A percentile compares a stretch with the other conserved stretches of the same genome.
Conservation (phyloP, 2,888 invertebrate genomes). For the Microctonus aethiopoides region DNA sequence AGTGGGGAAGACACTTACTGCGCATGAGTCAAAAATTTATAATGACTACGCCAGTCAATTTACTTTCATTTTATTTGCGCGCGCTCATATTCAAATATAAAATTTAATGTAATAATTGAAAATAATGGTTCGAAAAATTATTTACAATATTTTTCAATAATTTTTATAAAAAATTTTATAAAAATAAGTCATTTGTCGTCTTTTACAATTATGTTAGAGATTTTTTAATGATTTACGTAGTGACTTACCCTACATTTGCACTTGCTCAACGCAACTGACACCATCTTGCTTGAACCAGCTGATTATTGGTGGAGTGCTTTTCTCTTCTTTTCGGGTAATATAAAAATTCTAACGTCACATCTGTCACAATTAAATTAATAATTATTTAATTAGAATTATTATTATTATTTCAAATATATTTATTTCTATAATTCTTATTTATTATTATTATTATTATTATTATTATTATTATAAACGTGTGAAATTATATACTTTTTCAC, state of each 20-base stretch:
- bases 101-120: neutral
- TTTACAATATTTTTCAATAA: neutral
- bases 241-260: neutral
- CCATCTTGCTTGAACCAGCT: constrained; percentile 15
- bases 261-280: neutral
- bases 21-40: neutral
- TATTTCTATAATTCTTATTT: neutral
- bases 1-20: constrained; percentile 38
- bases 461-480: neutral
- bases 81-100: neutral
- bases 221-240: neutral
- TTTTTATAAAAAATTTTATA: too few relatives aligned
- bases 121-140: neutral
- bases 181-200: too few relatives aligned
- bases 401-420: neutral
- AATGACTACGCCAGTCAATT: neutral
- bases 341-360: neutral
- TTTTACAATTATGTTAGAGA: too few relatives aligned
- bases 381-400: neutral
- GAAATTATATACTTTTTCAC: neutral
- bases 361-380: neutral
- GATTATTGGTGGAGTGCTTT: neutral
- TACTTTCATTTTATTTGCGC: neutral
- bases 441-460: neutral
- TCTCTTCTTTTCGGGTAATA: neutral